Evolutionary conservation across 2,797 vertebrate genomes (phyloP).

Genomic region (Pagetopsis macropterus): DNA sequence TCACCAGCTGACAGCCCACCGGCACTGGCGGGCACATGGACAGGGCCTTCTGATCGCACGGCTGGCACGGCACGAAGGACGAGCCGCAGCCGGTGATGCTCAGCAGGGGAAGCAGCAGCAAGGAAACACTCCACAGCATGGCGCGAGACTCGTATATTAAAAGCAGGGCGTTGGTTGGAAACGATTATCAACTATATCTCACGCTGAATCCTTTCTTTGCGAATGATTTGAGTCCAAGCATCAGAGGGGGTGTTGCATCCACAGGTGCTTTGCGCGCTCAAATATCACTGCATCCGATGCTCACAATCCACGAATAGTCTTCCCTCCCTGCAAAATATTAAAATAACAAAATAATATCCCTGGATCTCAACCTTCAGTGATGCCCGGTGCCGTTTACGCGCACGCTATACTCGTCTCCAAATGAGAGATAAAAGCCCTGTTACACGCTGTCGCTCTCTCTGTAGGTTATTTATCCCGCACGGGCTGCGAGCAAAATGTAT

Average conservation of each 20-base stretch:
- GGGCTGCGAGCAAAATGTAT: constrained; percentile 89
- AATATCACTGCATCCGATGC: constrained; percentile 39
- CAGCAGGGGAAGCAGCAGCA: constrained; percentile 82
- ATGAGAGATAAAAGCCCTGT: constrained; percentile 19
- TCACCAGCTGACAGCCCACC: constrained; percentile 90
- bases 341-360: constrained; percentile 30
- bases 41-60: constrained; percentile 90
- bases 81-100: constrained; percentile 77
- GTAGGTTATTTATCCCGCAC: constrained; percentile 83
- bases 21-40: constrained; percentile 92
- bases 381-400: constrained; percentile 64
- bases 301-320: constrained; percentile 18
- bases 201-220: constrained; percentile 30
- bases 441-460: constrained; percentile 68
- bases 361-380: constrained; percentile 20
- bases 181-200: constrained; percentile 37
- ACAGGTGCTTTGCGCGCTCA: constrained; percentile 71
- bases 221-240: constrained; percentile 48
- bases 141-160: constrained; percentile 12
- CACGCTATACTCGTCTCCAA: constrained; percentile 50
- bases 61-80: constrained; percentile 92
- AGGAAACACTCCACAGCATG: constrained; percentile 81
- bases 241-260: constrained; percentile 60
- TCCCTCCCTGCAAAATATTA: not conserved
- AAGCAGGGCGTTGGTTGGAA: not conserved